These are phyloP conservation scores for Egretta garzetta DNA, from an alignment of 2,113 vertebrate genomes.

Conservation along the genomic window DNA sequence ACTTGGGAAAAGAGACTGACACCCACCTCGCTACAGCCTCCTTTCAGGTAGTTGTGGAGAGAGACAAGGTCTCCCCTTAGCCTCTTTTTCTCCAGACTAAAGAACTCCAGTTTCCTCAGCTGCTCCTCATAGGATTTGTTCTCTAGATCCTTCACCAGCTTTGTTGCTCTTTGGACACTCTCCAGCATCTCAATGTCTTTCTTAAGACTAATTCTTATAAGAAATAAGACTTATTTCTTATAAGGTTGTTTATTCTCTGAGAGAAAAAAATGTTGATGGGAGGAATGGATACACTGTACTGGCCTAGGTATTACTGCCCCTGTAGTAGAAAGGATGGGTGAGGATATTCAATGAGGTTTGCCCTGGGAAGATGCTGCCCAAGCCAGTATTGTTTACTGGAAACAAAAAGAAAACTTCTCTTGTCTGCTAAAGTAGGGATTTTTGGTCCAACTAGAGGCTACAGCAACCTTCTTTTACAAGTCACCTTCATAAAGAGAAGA, in stretches of 20 bases:
- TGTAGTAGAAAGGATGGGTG: not conserved
- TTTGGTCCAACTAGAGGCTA: not conserved
- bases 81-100: too few relatives aligned
- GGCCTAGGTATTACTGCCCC: not conserved
- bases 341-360: not conserved
- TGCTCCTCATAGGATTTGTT: not conserved
- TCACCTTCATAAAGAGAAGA: not conserved
- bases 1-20: not conserved
- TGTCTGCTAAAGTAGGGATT: not conserved
- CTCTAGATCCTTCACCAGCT: too few relatives aligned
- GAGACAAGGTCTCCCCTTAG: too few relatives aligned
- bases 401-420: not conserved
- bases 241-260: not conserved
- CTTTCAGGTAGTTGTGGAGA: not conserved
- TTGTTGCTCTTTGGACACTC: too few relatives aligned
- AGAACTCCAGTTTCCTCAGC: too few relatives aligned
- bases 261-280: not conserved
- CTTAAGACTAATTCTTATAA: not conserved
- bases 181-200: too few relatives aligned
- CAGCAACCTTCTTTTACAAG: not conserved
- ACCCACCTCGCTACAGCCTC: not conserved
- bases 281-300: not conserved
- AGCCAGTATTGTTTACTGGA: not conserved
- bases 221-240: not conserved
- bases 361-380: not conserved